Evolutionary conservation across 2,797 vertebrate genomes (phyloP).

Genomic region (Brotula barbata): DNA sequence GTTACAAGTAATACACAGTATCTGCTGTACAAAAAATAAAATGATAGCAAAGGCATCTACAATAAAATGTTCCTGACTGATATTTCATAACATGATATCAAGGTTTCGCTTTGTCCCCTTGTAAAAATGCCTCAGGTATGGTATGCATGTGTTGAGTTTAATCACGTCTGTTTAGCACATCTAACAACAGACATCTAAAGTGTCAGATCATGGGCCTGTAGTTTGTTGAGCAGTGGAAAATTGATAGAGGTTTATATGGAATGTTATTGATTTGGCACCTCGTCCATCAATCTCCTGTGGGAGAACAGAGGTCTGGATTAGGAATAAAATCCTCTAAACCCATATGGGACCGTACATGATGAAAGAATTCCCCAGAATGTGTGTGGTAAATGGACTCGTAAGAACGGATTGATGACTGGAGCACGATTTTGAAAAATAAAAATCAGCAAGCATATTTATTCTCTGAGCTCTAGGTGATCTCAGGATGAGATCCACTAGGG

Average conservation of each 20-base stretch:
- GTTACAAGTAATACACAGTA: constrained; percentile 30
- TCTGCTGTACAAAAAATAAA: constrained; percentile 17
- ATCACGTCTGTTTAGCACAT: constrained; percentile 23
- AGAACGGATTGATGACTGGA: constrained; percentile 59
- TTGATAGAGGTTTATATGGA: constrained; percentile 67
- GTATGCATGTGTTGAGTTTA: constrained; percentile 23
- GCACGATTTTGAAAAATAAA: constrained; percentile 60
- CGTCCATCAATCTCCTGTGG: constrained; percentile 62
- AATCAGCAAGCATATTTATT: constrained; percentile 39
- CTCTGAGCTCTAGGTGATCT: constrained; percentile 1
- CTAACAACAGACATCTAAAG: constrained; percentile 32
- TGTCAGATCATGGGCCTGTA: constrained; percentile 55
- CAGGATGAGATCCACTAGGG: neutral
- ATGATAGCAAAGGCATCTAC: neutral
- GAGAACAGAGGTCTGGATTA: constrained; percentile 63
- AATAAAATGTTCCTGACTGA: constrained; percentile 4
- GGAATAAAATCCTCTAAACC: constrained; percentile 67
- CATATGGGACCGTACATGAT: constrained; percentile 62
- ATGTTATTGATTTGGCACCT: constrained; percentile 69
- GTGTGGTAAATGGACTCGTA: constrained; percentile 61
- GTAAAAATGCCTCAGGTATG: constrained; percentile 12
- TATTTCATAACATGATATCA: constrained; percentile 12
- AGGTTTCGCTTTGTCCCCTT: constrained; percentile 4
- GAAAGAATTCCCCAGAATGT: constrained; percentile 51
- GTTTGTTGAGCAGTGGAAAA: constrained; percentile 53